Evolutionary conservation across 1,140 invertebrate genomes (phyloP).

Genomic region (Leguminivora glycinivorella): DNA sequence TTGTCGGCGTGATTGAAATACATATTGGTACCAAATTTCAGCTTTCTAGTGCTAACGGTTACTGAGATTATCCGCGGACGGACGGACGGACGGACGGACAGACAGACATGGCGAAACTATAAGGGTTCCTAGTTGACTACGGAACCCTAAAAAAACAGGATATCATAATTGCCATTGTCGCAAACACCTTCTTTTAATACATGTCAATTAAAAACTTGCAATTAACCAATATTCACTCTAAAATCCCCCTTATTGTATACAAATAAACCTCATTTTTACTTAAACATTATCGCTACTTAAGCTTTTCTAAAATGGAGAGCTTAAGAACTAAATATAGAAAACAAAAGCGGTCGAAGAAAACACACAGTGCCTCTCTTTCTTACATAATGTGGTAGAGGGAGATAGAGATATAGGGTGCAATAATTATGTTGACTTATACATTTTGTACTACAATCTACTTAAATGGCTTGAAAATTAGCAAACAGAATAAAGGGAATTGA

Average conservation of each 20-base stretch:
- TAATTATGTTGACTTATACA: neutral
- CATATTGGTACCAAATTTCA: too few relatives aligned
- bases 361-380: neutral
- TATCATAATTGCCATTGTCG: neutral
- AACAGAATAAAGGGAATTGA: too few relatives aligned
- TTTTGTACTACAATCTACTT: neutral
- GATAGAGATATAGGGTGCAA: neutral
- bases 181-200: neutral
- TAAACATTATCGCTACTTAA: neutral
- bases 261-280: neutral
- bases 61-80: too few relatives aligned
- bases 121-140: too few relatives aligned
- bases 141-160: too few relatives aligned
- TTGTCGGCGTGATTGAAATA: too few relatives aligned
- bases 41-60: too few relatives aligned
- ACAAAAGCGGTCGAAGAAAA: neutral
- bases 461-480: too few relatives aligned
- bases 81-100: too few relatives aligned
- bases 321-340: neutral
- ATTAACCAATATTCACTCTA: neutral
- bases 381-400: neutral
- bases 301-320: neutral
- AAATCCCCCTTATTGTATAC: neutral
- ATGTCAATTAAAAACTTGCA: constrained; percentile 4
- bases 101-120: too few relatives aligned